phyloP scores from a whole-genome alignment of 2,888 invertebrate species.

The Opisthograptis luteolata region DNA sequence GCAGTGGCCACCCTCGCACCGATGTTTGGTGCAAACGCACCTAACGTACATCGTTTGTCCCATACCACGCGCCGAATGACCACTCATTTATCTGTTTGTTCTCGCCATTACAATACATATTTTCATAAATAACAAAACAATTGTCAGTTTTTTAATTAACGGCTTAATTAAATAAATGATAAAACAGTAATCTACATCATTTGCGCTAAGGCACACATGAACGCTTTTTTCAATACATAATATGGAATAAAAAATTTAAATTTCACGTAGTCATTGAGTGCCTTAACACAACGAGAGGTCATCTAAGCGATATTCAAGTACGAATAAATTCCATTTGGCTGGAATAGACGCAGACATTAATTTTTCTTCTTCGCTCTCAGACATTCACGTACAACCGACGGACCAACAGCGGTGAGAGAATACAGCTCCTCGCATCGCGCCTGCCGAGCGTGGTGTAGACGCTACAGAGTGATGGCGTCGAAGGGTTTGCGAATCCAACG shows the following conservation, averaged over 20 bases:
- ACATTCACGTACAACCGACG: background rate
- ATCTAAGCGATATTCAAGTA: background rate
- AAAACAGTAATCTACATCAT: too few relatives aligned
- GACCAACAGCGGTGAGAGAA: background rate
- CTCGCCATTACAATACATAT: background rate
- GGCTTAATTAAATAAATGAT: too few relatives aligned
- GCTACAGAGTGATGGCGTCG: background rate
- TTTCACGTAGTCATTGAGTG: background rate
- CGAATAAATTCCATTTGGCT: too few relatives aligned
- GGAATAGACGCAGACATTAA: too few relatives aligned
- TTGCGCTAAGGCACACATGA: background rate
- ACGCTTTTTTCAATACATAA: background rate
- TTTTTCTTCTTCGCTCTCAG: background rate
- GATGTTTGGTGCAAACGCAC: constrained; percentile 19
- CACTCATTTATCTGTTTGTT: constrained; percentile 4
- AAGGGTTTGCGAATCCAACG: background rate
- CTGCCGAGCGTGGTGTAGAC: background rate
- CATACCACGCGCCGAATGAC: constrained; percentile 1
- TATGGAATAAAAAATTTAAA: too few relatives aligned
- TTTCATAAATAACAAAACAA: too few relatives aligned
- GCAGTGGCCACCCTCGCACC: constrained; percentile 28
- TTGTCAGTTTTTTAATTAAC: background rate
- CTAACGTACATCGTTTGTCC: background rate
- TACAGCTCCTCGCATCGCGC: background rate
- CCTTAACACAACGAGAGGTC: background rate